Evolutionary conservation across 2,888 invertebrate species (phyloP).

Genomic region (Acanthosepion pharaonis): DNA sequence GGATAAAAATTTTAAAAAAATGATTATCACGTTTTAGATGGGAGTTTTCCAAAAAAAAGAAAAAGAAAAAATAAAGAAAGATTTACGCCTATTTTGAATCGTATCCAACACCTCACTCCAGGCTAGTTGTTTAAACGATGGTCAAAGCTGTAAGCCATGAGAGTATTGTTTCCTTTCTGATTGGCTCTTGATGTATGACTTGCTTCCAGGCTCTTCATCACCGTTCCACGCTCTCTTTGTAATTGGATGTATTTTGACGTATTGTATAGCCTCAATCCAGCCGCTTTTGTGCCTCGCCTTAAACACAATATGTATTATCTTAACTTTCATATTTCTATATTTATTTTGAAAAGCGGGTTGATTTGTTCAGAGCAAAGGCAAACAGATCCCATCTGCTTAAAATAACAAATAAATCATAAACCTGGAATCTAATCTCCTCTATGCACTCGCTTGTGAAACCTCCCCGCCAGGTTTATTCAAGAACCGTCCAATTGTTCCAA

Average conservation of each 20-base stretch:
- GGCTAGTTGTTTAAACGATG: too few species aligned
- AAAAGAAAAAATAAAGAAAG: too few species aligned
- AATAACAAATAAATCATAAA: neutral
- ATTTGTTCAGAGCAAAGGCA: neutral
- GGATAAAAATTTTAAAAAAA: too few species aligned
- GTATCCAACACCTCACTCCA: too few species aligned
- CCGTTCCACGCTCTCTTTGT: neutral
- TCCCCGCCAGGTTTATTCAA: neutral
- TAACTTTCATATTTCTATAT: neutral
- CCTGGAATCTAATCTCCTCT: neutral
- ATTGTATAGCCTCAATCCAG: neutral
- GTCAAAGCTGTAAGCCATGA: too few species aligned
- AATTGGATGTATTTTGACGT: neutral
- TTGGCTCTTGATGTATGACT: too few species aligned
- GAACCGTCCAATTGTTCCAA: neutral
- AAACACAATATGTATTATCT: neutral
- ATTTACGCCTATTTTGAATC: too few species aligned
- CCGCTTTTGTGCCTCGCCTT: neutral
- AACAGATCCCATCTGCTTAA: neutral
- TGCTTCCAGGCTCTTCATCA: too few species aligned
- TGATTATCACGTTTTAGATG: too few species aligned
- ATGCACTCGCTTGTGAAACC: neutral
- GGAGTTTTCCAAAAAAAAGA: too few species aligned
- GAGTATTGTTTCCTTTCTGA: too few species aligned
- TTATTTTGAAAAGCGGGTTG: neutral